Evolutionary conservation across 2,797 vertebrate species (phyloP), one percentile per base, ranked within the genome.

Genomic region (Cossypha caffra): DNA sequence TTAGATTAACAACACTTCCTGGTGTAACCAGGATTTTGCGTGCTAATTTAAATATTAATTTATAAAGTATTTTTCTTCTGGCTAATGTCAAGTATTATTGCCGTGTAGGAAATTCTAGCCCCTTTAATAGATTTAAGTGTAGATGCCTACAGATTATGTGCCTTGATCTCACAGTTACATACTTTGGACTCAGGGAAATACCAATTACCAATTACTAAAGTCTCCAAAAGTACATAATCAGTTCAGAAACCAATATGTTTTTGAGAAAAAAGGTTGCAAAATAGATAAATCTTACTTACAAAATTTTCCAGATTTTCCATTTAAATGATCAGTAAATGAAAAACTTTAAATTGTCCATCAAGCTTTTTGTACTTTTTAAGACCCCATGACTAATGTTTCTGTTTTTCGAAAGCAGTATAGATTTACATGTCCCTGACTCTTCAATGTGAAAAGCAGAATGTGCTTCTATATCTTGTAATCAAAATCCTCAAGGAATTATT

Each of bases 401-500:
- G 31, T 69, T 75, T 18, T 84, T 59, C 90, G 61, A 89, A 95
- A 89, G 16, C 11, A 52, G 31, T n/a, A 59, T 8, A 47, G 6
- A 17, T 47, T 83, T 72, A 20, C 50, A 52, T 51, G 13, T 76
- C 43, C 51, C 21, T 38, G 13, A 42, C 26, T n/a, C 33, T 59
- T 69, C 67, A 79, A 47, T 50, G 28, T 55, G 26, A 43, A 88
- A 91, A 78, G 50, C 40, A 63, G 86, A 97, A 93, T 50, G 21
- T 59, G 4, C 13, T 93, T 52, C 13, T 71, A 59, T 13, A 52
- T 52, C 55, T 84, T 72, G 52, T 25, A 75, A 51, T 3, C 43
- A 33, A 94, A 82, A 92, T 91, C 69, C 35, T 95, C 52, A 91
- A 81, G 68, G 81, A 93, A 68, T 51, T 68, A 29, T 79, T 68